These are phyloP conservation scores for Drosophila funebris DNA, from an alignment of 1,140 invertebrate species.

Conservation along the genomic window DNA sequence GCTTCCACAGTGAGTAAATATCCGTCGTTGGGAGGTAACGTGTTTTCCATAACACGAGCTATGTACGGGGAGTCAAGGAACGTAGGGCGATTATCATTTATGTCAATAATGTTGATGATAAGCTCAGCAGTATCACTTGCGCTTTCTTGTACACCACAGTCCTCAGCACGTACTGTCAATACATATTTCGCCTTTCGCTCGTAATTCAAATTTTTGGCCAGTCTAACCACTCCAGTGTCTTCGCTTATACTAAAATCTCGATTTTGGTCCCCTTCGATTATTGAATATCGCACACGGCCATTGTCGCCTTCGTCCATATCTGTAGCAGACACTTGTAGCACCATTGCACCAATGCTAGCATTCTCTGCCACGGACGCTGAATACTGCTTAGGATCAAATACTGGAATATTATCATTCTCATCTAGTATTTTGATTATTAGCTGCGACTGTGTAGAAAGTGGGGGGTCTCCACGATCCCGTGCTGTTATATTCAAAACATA, in stretches of 20 bases:
- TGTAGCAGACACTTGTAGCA: slow-evolving; percentile 95
- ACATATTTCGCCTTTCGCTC: slow-evolving; percentile 94
- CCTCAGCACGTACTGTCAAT: slow-evolving; percentile 93
- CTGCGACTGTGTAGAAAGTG: slow-evolving; percentile 88
- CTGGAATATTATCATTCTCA: slow-evolving; percentile 96
- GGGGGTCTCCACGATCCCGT: slow-evolving; percentile 94
- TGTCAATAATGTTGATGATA: slow-evolving; percentile 90
- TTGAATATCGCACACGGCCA: slow-evolving; percentile 94
- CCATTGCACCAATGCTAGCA: slow-evolving; percentile 95
- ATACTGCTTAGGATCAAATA: slow-evolving; percentile 95
- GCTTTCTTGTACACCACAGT: slow-evolving; percentile 85
- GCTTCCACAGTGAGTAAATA: slow-evolving; percentile 93
- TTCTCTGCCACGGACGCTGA: slow-evolving; percentile 95
- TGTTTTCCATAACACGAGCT: slow-evolving; percentile 96
- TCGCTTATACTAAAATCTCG: slow-evolving; percentile 95
- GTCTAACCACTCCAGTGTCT: slow-evolving; percentile 93
- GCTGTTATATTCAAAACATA: slow-evolving; percentile 93
- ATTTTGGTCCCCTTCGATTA: slow-evolving; percentile 94
- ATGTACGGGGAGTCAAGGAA: slow-evolving; percentile 96
- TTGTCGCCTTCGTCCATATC: slow-evolving; percentile 96
- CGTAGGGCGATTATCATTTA: slow-evolving; percentile 97
- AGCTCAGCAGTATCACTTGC: slow-evolving; percentile 88
- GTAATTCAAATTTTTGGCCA: slow-evolving; percentile 95
- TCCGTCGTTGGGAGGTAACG: slow-evolving; percentile 90
- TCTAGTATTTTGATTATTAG: slow-evolving; percentile 92